These are phyloP conservation scores for Porites cylindrica DNA, from an alignment of 92 coral and sea anemone genomes.

Conservation along the genomic window DNA sequence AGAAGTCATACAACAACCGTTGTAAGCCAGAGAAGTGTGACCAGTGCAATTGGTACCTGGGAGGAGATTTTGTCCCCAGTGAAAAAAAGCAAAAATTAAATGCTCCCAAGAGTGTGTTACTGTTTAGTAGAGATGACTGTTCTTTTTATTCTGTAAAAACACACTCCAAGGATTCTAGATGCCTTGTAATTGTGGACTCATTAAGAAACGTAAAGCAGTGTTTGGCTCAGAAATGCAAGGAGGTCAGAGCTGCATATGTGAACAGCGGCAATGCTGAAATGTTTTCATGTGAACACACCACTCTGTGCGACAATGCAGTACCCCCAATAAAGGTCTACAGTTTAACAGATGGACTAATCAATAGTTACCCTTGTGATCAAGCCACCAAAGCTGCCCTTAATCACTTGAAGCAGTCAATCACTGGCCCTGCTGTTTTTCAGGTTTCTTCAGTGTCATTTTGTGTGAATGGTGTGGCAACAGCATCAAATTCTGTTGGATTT, in stretches of 20 bases:
- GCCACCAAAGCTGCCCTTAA: neutral
- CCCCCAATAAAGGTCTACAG: neutral
- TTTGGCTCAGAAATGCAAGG: neutral
- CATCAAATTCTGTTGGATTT: constrained; percentile 14
- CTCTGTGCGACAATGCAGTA: neutral
- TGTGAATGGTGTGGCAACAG: neutral
- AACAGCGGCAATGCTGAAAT: constrained; percentile 31
- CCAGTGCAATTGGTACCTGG: neutral
- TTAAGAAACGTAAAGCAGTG: constrained; percentile 4
- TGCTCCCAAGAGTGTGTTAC: constrained; percentile 18
- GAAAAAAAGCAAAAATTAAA: constrained; percentile 20
- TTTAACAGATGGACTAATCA: neutral
- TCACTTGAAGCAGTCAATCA: neutral
- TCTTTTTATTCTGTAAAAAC: constrained; percentile 22
- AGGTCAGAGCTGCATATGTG: constrained; percentile 18
- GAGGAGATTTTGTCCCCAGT: constrained; percentile 13
- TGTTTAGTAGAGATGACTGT: neutral
- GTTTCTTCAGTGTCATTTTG: neutral
- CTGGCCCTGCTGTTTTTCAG: neutral
- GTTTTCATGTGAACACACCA: constrained; percentile 7
- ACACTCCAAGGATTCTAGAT: constrained; percentile 18
- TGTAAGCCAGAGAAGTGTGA: constrained; percentile 29
- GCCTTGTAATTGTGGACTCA: constrained; percentile 8
- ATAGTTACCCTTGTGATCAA: constrained; percentile 15
- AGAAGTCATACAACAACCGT: neutral